Conservation (phyloP, 2,888 invertebrate species). For the Empis livida region DNA sequence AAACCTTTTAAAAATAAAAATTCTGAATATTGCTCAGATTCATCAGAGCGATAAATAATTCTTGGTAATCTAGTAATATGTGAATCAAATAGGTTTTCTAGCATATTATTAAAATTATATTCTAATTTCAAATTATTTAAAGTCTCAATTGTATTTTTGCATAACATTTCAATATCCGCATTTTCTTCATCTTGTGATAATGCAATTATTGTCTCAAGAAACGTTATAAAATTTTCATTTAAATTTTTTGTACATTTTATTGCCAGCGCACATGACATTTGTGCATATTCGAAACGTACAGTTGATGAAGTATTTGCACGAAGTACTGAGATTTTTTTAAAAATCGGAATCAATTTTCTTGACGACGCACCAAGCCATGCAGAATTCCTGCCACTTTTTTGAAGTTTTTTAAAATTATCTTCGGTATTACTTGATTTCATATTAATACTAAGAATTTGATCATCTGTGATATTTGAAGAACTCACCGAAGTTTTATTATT, state of each 20-base stretch:
- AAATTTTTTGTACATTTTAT: constrained; percentile 51
- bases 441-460: constrained; percentile 18
- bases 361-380: constrained; percentile 36
- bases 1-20: constrained; percentile 56
- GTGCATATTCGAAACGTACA: constrained; percentile 49
- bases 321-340: constrained; percentile 39
- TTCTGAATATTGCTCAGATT: constrained; percentile 45
- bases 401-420: constrained; percentile 19
- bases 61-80: constrained; percentile 49
- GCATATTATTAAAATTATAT: constrained; percentile 27
- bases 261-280: constrained; percentile 44
- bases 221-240: constrained; percentile 43
- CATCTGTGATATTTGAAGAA: constrained; percentile 3
- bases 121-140: constrained; percentile 19
- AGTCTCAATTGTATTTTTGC: constrained; percentile 34
- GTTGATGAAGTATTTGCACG: constrained; percentile 45
- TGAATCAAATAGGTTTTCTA: constrained; percentile 45
- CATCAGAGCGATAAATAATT: constrained; percentile 51
- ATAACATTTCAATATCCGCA: constrained; percentile 37
- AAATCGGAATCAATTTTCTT: constrained; percentile 22
- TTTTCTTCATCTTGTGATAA: constrained; percentile 53
- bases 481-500: constrained; percentile 1
- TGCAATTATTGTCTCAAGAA: constrained; percentile 54
- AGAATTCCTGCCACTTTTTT: constrained; percentile 19
- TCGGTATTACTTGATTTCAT: constrained; percentile 16